Conservation (phyloP, 2,888 invertebrate genomes). For the Tenthredo mesomela region DNA sequence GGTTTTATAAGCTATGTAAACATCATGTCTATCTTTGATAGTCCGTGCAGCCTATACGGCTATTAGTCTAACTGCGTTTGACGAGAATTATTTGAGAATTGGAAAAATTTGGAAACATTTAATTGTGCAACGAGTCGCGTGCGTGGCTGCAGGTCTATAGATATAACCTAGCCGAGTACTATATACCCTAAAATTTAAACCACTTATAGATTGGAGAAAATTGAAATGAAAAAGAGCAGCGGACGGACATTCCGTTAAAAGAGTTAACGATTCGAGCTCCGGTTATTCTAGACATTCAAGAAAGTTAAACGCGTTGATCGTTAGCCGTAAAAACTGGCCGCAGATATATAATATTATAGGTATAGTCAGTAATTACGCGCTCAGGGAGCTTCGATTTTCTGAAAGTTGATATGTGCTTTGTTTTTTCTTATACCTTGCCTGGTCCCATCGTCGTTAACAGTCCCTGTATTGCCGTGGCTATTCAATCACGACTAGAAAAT, state of each 20-base stretch:
- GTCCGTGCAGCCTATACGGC: background rate
- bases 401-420: conserved; percentile 8
- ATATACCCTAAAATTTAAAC: background rate
- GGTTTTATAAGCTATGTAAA: conserved; percentile 10
- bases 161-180: background rate
- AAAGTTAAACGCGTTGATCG: conserved; percentile 42
- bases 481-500: conserved; percentile 29
- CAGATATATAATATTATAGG: conserved; percentile 37
- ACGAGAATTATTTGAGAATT: background rate
- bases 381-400: conserved; percentile 41
- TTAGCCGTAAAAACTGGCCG: background rate
- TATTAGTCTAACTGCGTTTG: background rate
- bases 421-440: background rate
- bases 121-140: background rate
- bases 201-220: background rate
- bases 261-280: conserved; percentile 2
- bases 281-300: background rate
- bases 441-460: conserved; percentile 9
- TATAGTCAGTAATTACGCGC: conserved; percentile 32
- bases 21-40: background rate
- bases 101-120: background rate
- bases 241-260: background rate
- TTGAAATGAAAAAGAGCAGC: conserved; percentile 2
- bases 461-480: background rate
- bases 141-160: background rate